Evolutionary conservation across 2,797 vertebrate species (phyloP).

Genomic region (Leucoraja ocellata): DNA sequence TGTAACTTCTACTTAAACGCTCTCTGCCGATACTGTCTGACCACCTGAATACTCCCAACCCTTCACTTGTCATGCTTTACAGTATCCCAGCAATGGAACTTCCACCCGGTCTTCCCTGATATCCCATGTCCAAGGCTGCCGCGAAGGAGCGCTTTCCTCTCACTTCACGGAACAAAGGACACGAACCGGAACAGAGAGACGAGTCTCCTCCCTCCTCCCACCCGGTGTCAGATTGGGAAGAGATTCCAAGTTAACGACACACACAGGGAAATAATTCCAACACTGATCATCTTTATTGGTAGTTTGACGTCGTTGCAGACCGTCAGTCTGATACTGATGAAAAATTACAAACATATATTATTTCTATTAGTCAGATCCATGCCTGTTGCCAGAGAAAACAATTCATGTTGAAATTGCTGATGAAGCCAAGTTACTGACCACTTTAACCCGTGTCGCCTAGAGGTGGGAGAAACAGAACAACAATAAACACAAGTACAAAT

Average conservation of each 20-base stretch:
- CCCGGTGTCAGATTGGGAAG: background rate
- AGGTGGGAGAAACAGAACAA: background rate
- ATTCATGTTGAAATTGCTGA: too few species aligned
- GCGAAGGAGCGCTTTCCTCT: background rate
- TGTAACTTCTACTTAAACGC: too few species aligned
- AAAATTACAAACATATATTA: background rate
- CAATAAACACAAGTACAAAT: background rate
- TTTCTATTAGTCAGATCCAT: background rate
- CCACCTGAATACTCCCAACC: too few species aligned
- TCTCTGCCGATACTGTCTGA: too few species aligned
- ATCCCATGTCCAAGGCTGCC: background rate
- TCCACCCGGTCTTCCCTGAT: too few species aligned
- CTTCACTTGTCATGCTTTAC: too few species aligned
- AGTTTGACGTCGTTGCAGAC: background rate
- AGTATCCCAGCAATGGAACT: too few species aligned
- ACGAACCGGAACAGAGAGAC: background rate
- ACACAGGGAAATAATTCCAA: background rate
- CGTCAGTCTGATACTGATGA: background rate
- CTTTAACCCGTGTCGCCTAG: background rate
- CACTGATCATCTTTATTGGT: background rate
- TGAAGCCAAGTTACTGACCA: background rate
- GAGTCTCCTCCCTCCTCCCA: background rate
- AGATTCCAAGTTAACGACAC: background rate
- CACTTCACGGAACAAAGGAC: background rate
- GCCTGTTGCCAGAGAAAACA: background rate